A percentile compares a stretch with the other conserved stretches of the same genome.
Conservation (phyloP, 1,140 invertebrate species). For the Oedothorax gibbosus region DNA sequence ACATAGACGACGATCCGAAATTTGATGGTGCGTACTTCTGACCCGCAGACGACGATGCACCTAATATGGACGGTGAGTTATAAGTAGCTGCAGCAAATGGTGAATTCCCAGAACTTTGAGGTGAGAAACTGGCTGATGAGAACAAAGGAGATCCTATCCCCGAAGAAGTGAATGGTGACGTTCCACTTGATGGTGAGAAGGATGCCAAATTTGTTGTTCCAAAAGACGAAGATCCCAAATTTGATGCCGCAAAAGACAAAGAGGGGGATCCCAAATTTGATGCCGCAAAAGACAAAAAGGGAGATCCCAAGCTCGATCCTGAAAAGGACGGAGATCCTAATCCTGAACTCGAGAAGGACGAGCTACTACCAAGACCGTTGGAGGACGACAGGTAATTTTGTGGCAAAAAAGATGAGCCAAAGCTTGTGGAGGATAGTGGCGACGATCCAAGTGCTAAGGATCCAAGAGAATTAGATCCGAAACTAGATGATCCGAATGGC, state of each 20-base stretch:
- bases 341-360: neutral
- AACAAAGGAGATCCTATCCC: conserved; percentile 7
- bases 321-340: neutral
- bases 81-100: conserved; percentile 21
- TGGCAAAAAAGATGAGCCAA: neutral
- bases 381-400: neutral
- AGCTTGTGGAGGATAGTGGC: neutral
- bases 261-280: neutral
- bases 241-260: neutral
- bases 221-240: neutral
- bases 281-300: neutral
- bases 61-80: conserved; percentile 6
- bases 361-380: neutral
- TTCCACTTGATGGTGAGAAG: neutral
- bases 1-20: neutral
- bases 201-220: neutral
- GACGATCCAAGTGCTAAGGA: neutral
- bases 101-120: neutral
- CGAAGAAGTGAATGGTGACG: conserved; percentile 6
- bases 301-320: neutral
- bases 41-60: neutral
- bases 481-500: conserved; percentile 5
- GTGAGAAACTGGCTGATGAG: neutral
- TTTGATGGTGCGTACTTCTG: neutral
- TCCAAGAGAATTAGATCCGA: conserved; percentile 1